These are phyloP conservation scores for Eriosoma lanigerum DNA, from an alignment of 1,140 invertebrate genomes.

Conservation along the genomic window DNA sequence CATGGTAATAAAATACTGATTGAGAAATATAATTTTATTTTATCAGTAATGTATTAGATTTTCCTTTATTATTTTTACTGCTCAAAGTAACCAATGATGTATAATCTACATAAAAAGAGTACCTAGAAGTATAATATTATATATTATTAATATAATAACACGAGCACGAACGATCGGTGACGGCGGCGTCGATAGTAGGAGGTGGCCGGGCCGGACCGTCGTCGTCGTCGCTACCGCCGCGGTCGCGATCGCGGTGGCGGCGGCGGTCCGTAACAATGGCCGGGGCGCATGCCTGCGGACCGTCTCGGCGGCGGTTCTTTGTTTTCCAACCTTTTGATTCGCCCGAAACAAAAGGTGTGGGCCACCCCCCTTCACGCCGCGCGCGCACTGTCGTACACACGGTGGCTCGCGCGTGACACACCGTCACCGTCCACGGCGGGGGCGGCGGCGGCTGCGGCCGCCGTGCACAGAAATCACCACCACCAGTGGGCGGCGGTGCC, in stretches of 20 bases:
- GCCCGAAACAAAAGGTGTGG: constrained; percentile 48
- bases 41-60: too few species aligned
- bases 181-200: neutral
- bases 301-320: constrained; percentile 46
- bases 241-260: neutral
- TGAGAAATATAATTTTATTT: too few species aligned
- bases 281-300: constrained; percentile 50
- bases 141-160: too few species aligned
- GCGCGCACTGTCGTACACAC: neutral
- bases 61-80: too few species aligned
- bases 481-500: constrained; percentile 8
- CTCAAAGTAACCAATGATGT: too few species aligned
- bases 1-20: too few species aligned
- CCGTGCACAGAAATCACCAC: constrained; percentile 15
- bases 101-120: too few species aligned
- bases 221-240: neutral
- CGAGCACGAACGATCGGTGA: neutral
- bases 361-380: constrained; percentile 21
- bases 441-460: constrained; percentile 8
- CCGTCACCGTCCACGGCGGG: neutral
- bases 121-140: too few species aligned
- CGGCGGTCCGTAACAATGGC: constrained; percentile 43
- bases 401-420: neutral
- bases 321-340: constrained; percentile 50
- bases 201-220: constrained; percentile 30